Percentiles rank a stretch among this genome's conserved stretches.
These are phyloP conservation scores for Nowickia ferox DNA, from an alignment of 2,888 invertebrate genomes.

Conservation along the genomic window DNA sequence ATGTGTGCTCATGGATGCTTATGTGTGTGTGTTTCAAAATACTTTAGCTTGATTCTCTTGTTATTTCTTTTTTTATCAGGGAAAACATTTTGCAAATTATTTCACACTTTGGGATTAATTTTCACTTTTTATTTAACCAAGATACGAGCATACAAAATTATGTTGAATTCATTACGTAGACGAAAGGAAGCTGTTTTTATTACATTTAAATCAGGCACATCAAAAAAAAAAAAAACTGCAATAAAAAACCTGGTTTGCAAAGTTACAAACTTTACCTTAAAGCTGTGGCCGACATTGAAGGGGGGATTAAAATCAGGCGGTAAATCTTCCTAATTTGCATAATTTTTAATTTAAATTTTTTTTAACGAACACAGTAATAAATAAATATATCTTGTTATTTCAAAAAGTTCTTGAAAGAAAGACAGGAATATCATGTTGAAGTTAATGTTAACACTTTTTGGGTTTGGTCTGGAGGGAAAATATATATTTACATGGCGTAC, in stretches of 20 bases:
- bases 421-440: slow-evolving; percentile 1
- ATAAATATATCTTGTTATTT: slow-evolving; percentile 7
- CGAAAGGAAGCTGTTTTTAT: slow-evolving; percentile 35
- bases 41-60: neutral
- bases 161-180: slow-evolving; percentile 50
- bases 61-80: slow-evolving; percentile 3
- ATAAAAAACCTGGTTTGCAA: neutral
- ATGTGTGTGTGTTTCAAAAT: neutral
- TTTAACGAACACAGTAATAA: slow-evolving; percentile 22
- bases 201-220: slow-evolving; percentile 31
- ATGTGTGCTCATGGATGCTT: too few species aligned
- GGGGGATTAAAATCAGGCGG: neutral
- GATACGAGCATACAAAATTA: slow-evolving; percentile 32
- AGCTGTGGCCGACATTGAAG: slow-evolving; percentile 11
- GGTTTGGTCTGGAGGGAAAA: neutral
- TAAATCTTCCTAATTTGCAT: slow-evolving; percentile 47
- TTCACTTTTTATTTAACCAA: slow-evolving; percentile 56
- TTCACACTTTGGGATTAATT: slow-evolving; percentile 69
- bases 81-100: slow-evolving; percentile 61
- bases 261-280: slow-evolving; percentile 26
- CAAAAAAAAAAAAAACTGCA: neutral
- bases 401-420: neutral
- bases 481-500: neutral
- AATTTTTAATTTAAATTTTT: slow-evolving; percentile 30
- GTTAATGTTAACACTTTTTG: slow-evolving; percentile 15